These are phyloP conservation scores for Drosophila bipectinata DNA, from an alignment of 1,140 invertebrate genomes.

Conservation along the genomic window DNA sequence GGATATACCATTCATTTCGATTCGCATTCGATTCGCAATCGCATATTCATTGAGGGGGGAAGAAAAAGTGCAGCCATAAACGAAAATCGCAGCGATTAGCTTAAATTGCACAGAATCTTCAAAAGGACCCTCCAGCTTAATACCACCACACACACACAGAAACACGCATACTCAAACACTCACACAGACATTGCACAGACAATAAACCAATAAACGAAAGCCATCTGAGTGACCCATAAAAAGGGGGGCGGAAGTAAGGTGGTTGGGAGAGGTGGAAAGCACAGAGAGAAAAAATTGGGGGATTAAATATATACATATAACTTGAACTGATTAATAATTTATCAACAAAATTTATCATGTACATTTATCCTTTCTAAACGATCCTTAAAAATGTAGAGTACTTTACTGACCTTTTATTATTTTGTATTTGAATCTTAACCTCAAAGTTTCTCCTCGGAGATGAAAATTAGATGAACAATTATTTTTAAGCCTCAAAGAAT, in stretches of 20 bases:
- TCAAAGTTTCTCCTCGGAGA: too few relatives aligned
- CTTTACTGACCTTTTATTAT: too few relatives aligned
- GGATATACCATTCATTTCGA: constrained; percentile 15
- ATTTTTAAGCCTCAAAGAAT: too few relatives aligned
- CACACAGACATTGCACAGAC: constrained; percentile 57
- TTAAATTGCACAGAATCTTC: constrained; percentile 73
- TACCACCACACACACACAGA: constrained; percentile 8
- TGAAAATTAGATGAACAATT: too few relatives aligned
- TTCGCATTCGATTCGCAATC: constrained; percentile 10
- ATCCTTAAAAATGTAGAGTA: too few relatives aligned
- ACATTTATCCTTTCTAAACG: too few relatives aligned
- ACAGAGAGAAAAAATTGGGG: constrained; percentile 18
- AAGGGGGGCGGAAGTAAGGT: constrained; percentile 7
- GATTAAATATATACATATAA: not conserved
- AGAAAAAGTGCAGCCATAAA: constrained; percentile 60
- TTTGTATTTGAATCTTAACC: too few relatives aligned
- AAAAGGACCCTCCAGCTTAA: constrained; percentile 47
- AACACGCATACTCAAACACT: not conserved
- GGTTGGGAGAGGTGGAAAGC: not conserved
- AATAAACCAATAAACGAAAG: constrained; percentile 78
- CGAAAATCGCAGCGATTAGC: constrained; percentile 71
- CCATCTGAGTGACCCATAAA: constrained; percentile 57
- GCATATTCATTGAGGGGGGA: constrained; percentile 8
- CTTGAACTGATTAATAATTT: too few relatives aligned
- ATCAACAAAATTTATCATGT: too few relatives aligned